phyloP scores from a whole-genome alignment of 2,797 vertebrate genomes.

The Arctocebus calabarensis region DNA sequence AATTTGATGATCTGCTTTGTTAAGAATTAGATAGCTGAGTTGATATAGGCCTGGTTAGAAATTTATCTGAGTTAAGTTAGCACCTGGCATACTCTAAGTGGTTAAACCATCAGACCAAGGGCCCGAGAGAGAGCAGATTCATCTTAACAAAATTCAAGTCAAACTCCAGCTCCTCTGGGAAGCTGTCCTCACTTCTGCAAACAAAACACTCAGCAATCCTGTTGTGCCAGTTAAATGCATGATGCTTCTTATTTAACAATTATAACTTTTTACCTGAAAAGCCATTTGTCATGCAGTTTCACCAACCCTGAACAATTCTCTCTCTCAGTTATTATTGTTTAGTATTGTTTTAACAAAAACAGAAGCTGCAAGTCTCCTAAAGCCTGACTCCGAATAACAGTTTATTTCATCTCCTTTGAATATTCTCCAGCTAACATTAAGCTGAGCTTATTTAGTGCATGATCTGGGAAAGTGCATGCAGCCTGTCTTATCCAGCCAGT shows the following conservation, averaged over 20 bases:
- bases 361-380: not conserved
- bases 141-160: not conserved
- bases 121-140: not conserved
- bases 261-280: not conserved
- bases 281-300: not conserved
- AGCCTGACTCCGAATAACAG: not conserved
- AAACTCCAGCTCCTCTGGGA: not conserved
- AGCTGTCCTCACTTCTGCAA: too few relatives aligned
- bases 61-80: not conserved
- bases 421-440: not conserved
- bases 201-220: not conserved
- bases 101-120: not conserved
- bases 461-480: not conserved
- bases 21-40: constrained; percentile 7
- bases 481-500: too few relatives aligned
- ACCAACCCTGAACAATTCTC: not conserved
- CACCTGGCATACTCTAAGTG: not conserved
- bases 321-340: not conserved
- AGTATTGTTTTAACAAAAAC: not conserved
- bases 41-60: not conserved
- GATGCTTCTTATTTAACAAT: not conserved
- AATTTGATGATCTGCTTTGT: not conserved
- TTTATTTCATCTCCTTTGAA: not conserved
- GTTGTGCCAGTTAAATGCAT: not conserved
- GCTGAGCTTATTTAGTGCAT: not conserved